Evolutionary conservation across 2,888 invertebrate genomes (phyloP), one percentile per base, ranked within the genome.

Genomic region (Synergus umbraculus): DNA sequence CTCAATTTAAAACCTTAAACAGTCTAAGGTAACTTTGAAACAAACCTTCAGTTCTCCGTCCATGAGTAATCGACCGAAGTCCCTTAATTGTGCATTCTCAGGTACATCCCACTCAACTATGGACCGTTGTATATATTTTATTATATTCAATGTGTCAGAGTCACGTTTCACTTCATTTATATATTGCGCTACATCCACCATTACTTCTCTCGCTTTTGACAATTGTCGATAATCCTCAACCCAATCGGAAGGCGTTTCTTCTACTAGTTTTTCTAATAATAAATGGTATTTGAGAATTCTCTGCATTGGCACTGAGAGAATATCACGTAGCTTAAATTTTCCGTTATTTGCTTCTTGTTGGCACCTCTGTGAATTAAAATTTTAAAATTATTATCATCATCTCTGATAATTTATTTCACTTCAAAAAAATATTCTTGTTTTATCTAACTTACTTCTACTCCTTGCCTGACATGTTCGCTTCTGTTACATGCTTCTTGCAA

Each of bases 111-210:
- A 96, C 92, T 97, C 97, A 76, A 96, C 94, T 90, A 97, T 97
- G 89, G 96, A 93, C 86, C 95, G 95, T 93, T 98, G 97, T 77
- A 99, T 96, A 93, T 98, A 97, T 84, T 96, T 95, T 86, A 99
- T 97, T 81, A 98, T 95, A 84, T 96, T 96, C 79, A 98, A 93
- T 84, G 97, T 97, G 92, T 99, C 99, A 79, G 97, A 97, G 93
- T 99, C 99, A 78, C 99, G 93, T 88, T 98, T 99, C 77, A 98
- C 98, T 93, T 99, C 99, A 92, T 99, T 99, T 82, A 99, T 98
- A 92, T 98, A 99, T 89, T 98, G 96, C 4, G 98, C 98, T 54
- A 99, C 96, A 92, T 99, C 99, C 83, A 97, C 95, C 98, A 99
- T 99, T 67, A 97, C 97, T 91, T 98, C 98, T 87, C 98, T 95